Evolutionary conservation across 2,113 vertebrate genomes (phyloP).

Genomic region (Rattus rattus): DNA sequence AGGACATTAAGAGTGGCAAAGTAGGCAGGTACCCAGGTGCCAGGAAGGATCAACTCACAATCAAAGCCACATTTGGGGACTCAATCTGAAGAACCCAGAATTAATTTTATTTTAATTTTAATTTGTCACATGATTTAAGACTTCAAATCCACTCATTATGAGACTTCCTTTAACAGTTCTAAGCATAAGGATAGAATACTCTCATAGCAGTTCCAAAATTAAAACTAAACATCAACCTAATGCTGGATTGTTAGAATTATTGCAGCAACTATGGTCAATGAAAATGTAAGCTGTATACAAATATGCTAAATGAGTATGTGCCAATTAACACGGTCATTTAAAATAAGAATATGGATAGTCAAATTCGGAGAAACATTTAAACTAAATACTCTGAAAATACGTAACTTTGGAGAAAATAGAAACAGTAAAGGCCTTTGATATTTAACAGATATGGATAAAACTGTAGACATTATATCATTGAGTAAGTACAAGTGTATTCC

Average conservation of each 20-base stretch:
- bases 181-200: not conserved
- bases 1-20: constrained; percentile 15
- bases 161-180: not conserved
- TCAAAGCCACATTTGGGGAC: constrained; percentile 38
- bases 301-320: not conserved
- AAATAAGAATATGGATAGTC: not conserved
- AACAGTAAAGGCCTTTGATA: not conserved
- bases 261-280: not conserved
- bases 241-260: not conserved
- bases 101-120: not conserved
- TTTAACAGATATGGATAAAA: not conserved
- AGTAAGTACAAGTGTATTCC: not conserved
- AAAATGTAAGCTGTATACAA: not conserved
- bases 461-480: not conserved
- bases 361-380: not conserved
- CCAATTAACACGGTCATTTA: not conserved
- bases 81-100: constrained; percentile 38
- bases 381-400: not conserved
- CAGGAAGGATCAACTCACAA: not conserved
- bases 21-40: not conserved
- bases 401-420: not conserved
- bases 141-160: not conserved
- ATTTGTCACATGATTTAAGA: not conserved
- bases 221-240: not conserved
- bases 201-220: not conserved